These are phyloP conservation scores for Chlorops oryzae DNA, from an alignment of 1,140 invertebrate genomes.

Conservation along the genomic window DNA sequence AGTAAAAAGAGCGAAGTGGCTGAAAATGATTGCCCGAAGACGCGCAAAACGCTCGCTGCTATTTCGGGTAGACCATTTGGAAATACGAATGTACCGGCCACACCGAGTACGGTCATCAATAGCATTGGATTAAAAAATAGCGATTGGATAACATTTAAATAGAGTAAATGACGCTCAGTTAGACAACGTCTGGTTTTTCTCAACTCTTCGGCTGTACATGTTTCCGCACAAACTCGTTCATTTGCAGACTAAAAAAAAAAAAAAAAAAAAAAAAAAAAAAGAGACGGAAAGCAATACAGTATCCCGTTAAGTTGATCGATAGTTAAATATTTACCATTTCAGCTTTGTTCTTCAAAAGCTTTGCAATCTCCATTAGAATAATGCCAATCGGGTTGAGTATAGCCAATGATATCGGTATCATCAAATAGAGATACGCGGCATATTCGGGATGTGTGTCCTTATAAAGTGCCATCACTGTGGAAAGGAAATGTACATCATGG, in stretches of 20 bases:
- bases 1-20: conserved; percentile 85
- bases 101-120: conserved; percentile 87
- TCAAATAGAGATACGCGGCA: conserved; percentile 83
- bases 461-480: conserved; percentile 70
- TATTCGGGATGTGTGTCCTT: conserved; percentile 79
- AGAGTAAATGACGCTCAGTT: conserved; percentile 44
- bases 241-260: conserved; percentile 20
- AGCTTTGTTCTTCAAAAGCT: conserved; percentile 47
- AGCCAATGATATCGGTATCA: conserved; percentile 89
- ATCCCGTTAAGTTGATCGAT: background rate
- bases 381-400: conserved; percentile 92
- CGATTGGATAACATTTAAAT: conserved; percentile 55
- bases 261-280: background rate
- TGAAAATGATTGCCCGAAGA: conserved; percentile 82
- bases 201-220: conserved; percentile 38
- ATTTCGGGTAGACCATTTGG: conserved; percentile 68
- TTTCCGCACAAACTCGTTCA: conserved; percentile 35
- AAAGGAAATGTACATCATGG: background rate
- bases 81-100: conserved; percentile 79
- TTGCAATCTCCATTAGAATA: conserved; percentile 81
- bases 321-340: conserved; percentile 21
- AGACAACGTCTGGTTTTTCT: conserved; percentile 31
- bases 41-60: conserved; percentile 68
- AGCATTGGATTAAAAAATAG: conserved; percentile 85
- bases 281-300: too few species aligned